Evolutionary conservation across 1,140 invertebrate species (phyloP), one percentile per base, ranked within the genome.

Genomic region (Drosophila seguyi): DNA sequence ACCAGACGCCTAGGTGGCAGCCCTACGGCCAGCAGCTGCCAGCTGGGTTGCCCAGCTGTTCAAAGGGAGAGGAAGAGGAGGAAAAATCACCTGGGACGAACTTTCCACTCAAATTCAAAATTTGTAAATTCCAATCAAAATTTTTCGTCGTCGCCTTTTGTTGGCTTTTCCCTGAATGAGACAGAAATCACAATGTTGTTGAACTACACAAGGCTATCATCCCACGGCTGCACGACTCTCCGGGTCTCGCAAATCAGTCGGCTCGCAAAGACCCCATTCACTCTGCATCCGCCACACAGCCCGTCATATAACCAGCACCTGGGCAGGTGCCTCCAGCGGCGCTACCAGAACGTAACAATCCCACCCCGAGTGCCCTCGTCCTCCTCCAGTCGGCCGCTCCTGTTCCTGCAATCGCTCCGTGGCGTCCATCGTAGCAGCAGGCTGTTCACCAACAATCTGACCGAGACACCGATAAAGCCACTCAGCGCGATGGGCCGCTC

Each of bases 401-500:
- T 44, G 29, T 38, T 38, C 8, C 73, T 52, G 7, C 50, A 41
- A 14, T 18, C 53, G 11, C 22, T 53, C 0, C 73, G 82, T 11
- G 66, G 57, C 16, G 38, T 65, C 13, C 59, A 60, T 20, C 50
- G 48, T 22, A 34, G 25, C 25, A 34, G 29, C 20, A 81, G 66
- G 18, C 39, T 27, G 41, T 47, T 45, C 57, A 60, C 44, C 3
- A 77, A 77, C 3, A 77, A 77, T 4, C 7, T 6, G 14, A 4
- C 44, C 6, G 22, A 42, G 20, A 29, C 36, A 36, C 8, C 29
- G 27, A 1, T 31, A 18, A 6, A 31, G 27, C 47, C 31, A 16
- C 22, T 22, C 1, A 6, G 11, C 0, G 69, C 75, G 45, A 92
- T 95, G 84, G 94, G 93, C 71, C 93, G 92, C 42, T 94, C 95